These are phyloP conservation scores for Aurelia sp. DNA, from an alignment of 30 jellyfish, hydroid and myxozoan genomes.

Conservation along the genomic window DNA sequence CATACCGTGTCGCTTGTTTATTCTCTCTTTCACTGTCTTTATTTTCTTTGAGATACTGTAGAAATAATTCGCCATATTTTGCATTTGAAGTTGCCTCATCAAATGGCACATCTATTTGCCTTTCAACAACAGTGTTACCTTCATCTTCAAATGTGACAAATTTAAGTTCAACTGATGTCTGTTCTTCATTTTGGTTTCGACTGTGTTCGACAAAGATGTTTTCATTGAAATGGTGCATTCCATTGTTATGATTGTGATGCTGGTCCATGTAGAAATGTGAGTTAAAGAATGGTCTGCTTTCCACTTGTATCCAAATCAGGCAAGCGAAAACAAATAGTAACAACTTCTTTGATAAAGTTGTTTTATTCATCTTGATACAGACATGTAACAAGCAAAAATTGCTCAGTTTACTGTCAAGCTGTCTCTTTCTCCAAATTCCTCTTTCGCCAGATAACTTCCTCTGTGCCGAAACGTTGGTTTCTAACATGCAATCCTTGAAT, in stretches of 20 bases:
- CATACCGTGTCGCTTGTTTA: constrained; percentile 11
- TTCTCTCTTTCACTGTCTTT: background rate
- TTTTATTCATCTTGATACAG: background rate
- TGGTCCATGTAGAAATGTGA: constrained; percentile 36
- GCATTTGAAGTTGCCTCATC: background rate
- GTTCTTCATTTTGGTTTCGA: background rate
- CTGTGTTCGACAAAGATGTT: background rate
- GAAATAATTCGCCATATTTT: constrained; percentile 5
- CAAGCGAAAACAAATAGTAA: background rate
- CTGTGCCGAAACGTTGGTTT: no score
- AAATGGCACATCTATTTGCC: constrained; percentile 2
- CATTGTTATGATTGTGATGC: constrained; percentile 3
- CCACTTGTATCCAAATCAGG: background rate
- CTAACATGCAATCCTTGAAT: no score
- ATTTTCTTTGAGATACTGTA: background rate
- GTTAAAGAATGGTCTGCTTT: constrained; percentile 35
- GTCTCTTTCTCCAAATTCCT: no score
- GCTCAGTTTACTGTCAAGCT: no score
- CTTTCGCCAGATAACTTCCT: no score
- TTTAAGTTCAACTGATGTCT: constrained; percentile 9
- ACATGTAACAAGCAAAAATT: background rate
- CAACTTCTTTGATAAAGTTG: background rate
- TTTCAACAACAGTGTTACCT: constrained; percentile 19
- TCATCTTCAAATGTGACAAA: constrained; percentile 29
- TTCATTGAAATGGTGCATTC: background rate